A percentile compares a stretch with the other conserved stretches of the same genome.
Evolutionary conservation across 2,888 invertebrate genomes (phyloP).

Genomic region (Troides oblongomaculatus): DNA sequence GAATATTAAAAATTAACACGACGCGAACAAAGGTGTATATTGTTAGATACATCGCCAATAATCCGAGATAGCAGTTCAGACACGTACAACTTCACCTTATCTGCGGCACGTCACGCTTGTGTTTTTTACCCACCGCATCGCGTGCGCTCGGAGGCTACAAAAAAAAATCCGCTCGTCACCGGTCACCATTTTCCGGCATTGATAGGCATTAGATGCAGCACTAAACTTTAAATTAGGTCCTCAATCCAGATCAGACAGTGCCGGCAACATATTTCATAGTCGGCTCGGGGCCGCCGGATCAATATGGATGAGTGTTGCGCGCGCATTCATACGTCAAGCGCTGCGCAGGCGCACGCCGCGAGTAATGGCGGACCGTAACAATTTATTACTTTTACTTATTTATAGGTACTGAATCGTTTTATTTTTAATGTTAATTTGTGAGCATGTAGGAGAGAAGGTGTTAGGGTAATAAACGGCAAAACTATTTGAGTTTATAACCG

Average conservation of each 20-base stretch:
- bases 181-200: slow-evolving; percentile 32
- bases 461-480: background rate
- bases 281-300: slow-evolving; percentile 48
- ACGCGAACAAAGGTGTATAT: too few species aligned
- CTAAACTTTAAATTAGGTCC: slow-evolving; percentile 42
- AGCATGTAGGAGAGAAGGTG: background rate
- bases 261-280: slow-evolving; percentile 53
- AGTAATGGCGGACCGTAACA: slow-evolving; percentile 29
- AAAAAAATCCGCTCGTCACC: slow-evolving; percentile 7
- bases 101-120: too few species aligned
- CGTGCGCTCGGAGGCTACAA: background rate
- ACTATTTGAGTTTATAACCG: too few species aligned
- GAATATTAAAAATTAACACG: too few species aligned
- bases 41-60: too few species aligned
- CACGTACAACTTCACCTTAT: too few species aligned
- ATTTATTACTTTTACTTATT: slow-evolving; percentile 38
- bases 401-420: slow-evolving; percentile 31
- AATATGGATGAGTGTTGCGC: slow-evolving; percentile 63
- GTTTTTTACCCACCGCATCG: too few species aligned
- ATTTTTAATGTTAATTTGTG: slow-evolving; percentile 8
- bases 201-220: slow-evolving; percentile 47
- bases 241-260: slow-evolving; percentile 55
- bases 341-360: slow-evolving; percentile 32
- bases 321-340: slow-evolving; percentile 70
- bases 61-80: too few species aligned